A percentile compares a stretch with the other conserved stretches of the same genome.
Conservation (phyloP, 2,888 invertebrate species). For the Cantharis rufa region DNA sequence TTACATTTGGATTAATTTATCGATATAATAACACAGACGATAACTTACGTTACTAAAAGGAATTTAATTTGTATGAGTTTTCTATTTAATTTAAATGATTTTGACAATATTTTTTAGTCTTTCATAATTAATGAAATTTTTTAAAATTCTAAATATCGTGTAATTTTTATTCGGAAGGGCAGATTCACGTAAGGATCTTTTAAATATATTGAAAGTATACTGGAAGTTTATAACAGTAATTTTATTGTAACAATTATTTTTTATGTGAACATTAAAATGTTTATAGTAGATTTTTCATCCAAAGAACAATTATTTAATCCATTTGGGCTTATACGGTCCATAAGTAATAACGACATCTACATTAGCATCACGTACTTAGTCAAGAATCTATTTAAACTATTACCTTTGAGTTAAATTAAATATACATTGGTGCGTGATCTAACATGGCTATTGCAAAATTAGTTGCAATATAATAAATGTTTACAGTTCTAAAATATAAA, state of each 20-base stretch:
- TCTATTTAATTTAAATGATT: no score
- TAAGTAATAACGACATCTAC: not conserved
- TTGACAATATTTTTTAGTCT: no score
- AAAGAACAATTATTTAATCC: not conserved
- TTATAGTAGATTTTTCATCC: not conserved
- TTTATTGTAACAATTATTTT: not conserved
- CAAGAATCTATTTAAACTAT: not conserved
- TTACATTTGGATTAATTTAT: no score
- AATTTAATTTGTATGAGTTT: no score
- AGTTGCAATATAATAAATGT: not conserved
- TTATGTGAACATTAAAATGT: not conserved
- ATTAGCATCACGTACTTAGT: not conserved
- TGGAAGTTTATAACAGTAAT: not conserved
- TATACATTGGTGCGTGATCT: constrained; percentile 3
- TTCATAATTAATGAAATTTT: no score
- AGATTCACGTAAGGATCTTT: no score
- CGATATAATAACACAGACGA: no score
- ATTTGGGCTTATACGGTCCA: not conserved
- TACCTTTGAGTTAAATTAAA: not conserved
- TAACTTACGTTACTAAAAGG: no score
- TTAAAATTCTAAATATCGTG: no score
- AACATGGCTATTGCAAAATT: not conserved
- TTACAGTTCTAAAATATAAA: not conserved
- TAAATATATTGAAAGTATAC: not conserved
- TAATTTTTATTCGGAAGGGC: no score